Conservation (phyloP, 2,113 vertebrate genomes). For the Pseudorasbora parva region DNA sequence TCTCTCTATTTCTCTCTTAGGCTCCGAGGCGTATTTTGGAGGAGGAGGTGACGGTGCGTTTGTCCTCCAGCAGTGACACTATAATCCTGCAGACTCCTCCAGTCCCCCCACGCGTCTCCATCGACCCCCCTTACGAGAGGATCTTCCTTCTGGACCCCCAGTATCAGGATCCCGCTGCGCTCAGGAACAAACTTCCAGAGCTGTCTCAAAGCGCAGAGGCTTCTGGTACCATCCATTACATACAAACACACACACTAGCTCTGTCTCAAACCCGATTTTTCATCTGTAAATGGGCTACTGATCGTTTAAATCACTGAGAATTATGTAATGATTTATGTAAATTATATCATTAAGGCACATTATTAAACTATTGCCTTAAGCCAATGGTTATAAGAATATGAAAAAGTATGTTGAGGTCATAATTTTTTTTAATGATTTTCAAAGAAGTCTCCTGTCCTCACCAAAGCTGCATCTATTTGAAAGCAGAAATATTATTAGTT, state of each 20-base stretch:
- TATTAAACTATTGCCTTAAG: background rate
- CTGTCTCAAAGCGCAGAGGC: constrained; percentile 88
- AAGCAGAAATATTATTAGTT: no score
- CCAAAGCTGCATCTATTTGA: no score
- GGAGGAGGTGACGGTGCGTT: constrained; percentile 85
- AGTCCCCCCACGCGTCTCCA: constrained; percentile 73
- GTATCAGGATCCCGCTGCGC: constrained; percentile 84
- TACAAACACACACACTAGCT: constrained; percentile 20
- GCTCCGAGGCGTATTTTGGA: constrained; percentile 88
- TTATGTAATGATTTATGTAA: background rate
- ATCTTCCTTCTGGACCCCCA: constrained; percentile 88
- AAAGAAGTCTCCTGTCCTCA: no score
- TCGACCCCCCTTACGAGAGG: constrained; percentile 87
- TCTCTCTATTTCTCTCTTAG: constrained; percentile 64
- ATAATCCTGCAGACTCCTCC: constrained; percentile 82
- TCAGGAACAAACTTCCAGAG: constrained; percentile 85
- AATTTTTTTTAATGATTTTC: no score
- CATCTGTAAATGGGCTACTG: no score
- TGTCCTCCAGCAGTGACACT: constrained; percentile 89
- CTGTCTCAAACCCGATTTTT: background rate
- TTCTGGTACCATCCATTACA: constrained; percentile 75
- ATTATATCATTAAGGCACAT: no score
- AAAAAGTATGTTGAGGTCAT: background rate
- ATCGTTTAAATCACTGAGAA: background rate
- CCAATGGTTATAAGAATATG: no score